Conservation (phyloP, 2,797 vertebrate genomes). For the Pteronotus mesoamericanus region DNA sequence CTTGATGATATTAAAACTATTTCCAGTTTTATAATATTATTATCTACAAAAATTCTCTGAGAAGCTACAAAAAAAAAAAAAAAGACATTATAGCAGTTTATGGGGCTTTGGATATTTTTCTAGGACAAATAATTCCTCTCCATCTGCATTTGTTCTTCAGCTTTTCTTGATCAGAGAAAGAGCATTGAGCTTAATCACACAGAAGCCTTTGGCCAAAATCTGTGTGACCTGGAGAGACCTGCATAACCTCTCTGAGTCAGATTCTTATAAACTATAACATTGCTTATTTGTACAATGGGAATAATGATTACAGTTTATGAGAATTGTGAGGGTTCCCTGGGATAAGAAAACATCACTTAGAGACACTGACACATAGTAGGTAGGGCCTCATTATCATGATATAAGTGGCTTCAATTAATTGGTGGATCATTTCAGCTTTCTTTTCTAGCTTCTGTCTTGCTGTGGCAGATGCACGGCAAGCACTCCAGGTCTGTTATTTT, state of each 20-base stretch:
- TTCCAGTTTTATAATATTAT: slow-evolving; percentile 41
- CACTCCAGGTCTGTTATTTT: background rate
- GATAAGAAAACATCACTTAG: background rate
- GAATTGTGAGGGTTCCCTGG: background rate
- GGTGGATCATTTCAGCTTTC: background rate
- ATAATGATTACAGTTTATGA: background rate
- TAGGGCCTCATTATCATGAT: background rate
- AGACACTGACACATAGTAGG: background rate
- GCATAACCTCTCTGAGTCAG: background rate
- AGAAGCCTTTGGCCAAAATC: background rate
- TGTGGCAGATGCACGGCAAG: background rate
- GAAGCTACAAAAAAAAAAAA: background rate
- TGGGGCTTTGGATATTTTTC: background rate
- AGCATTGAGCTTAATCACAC: background rate
- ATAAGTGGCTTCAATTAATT: background rate
- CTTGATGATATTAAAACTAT: background rate
- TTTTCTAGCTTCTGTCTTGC: background rate
- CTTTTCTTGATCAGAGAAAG: background rate
- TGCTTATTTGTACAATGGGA: background rate
- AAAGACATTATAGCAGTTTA: background rate
- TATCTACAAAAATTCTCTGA: slow-evolving; percentile 37
- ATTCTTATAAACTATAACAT: background rate
- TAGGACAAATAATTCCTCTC: background rate
- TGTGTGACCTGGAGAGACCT: background rate
- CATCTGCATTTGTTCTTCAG: background rate